Percentiles rank a stretch among this genome's conserved stretches.
These are phyloP conservation scores for Planococcus citri DNA, from an alignment of 1,140 invertebrate species.

Conservation along the genomic window DNA sequence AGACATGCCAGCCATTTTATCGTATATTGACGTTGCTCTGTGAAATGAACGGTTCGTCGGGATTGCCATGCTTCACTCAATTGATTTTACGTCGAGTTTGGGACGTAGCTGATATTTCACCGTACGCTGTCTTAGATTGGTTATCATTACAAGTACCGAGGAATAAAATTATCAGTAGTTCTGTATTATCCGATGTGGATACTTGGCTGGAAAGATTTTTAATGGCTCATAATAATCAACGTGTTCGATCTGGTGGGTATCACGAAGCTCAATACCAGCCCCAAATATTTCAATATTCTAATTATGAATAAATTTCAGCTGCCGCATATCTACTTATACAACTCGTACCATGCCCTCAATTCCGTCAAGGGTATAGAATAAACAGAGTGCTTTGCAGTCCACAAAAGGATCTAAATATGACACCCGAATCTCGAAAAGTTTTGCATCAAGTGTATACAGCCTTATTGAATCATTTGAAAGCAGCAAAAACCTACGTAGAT, in stretches of 20 bases:
- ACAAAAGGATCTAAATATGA: constrained; percentile 39
- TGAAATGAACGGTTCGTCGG: constrained; percentile 43
- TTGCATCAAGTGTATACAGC: constrained; percentile 64
- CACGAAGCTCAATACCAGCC: neutral
- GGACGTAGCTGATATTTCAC: constrained; percentile 80
- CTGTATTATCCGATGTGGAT: constrained; percentile 75
- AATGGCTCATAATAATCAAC: constrained; percentile 67
- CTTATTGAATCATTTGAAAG: constrained; percentile 58
- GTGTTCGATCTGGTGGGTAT: constrained; percentile 60
- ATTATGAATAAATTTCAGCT: neutral
- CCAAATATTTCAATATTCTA: neutral
- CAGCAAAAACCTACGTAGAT: constrained; percentile 72
- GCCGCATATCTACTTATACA: constrained; percentile 10
- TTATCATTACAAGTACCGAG: constrained; percentile 68
- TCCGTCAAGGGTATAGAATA: constrained; percentile 67
- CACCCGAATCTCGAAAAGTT: constrained; percentile 58
- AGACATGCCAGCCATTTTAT: constrained; percentile 76
- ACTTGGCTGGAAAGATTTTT: constrained; percentile 82
- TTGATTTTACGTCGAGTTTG: constrained; percentile 73
- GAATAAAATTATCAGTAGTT: constrained; percentile 76
- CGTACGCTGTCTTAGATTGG: constrained; percentile 84
- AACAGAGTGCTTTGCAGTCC: constrained; percentile 40
- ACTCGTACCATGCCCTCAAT: constrained; percentile 73
- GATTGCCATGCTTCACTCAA: constrained; percentile 77
- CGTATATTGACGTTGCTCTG: constrained; percentile 70